Evolutionary conservation across 1,140 invertebrate genomes (phyloP), one percentile per base, ranked within the genome.

Genomic region (Phenacoccus solenopsis): DNA sequence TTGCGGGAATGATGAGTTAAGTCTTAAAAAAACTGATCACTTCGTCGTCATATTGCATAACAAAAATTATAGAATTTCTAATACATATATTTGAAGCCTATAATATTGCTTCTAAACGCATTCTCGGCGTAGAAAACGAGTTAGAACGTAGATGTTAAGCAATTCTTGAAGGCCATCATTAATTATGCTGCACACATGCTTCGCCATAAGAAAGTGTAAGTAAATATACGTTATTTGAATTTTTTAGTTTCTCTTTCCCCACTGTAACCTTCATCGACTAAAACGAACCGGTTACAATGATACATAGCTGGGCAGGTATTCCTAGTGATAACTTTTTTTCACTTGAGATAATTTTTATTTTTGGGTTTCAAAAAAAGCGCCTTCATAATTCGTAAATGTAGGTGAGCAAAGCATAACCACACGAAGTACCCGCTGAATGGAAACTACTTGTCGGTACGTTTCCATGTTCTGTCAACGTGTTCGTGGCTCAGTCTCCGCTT

Each of bases 81-180:
- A 16, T 49, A 32, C n/a, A n/a, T n/a, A 64, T 64, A 64, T 64
- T 64, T 64, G 59, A 24, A 10, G 32, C n/a, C 9, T 22, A 22
- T 64, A 27, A 22, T 24, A 64, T 64, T 25, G 16, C 10, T 22
- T 64, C 56, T 20, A n/a, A 10, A 64, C 59, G 59, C 25, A 64
- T 27, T 64, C 38, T 64, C 22, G 25, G 25, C 22, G 25, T 64
- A 64, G 59, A 64, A 64, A 64, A 64, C 59, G 59, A 64, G 59
- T 64, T 64, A 64, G 59, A 64, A 25, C 20, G 38, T 64, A 24
- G 59, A 64, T 27, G 59, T 64, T 64, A 24, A 64, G 59, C 21
- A 64, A 64, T 64, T 64, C 59, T 64, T 27, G 59, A 64, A 64
- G 59, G 59, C 25, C 59, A 64, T 64, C 13, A 64, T 64, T 64